Percentiles rank a stretch among this genome's conserved stretches.
These are phyloP conservation scores for Apaloderma vittatum DNA, from an alignment of 2,113 vertebrate genomes.

Conservation along the genomic window DNA sequence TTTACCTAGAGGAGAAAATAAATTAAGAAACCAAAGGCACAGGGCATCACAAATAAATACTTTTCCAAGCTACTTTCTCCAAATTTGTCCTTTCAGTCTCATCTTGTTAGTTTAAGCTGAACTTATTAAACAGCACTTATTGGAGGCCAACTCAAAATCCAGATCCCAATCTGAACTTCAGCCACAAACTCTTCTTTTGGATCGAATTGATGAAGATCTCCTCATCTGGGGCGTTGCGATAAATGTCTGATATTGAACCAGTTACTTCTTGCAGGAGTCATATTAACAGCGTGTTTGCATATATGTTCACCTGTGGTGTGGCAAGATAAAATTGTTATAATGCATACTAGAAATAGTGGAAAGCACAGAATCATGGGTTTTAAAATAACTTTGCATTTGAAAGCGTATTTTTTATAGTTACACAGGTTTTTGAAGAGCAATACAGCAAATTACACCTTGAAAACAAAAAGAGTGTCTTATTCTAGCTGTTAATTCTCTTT, in stretches of 20 bases:
- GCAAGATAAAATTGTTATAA: neutral
- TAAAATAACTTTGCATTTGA: neutral
- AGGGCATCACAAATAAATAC: neutral
- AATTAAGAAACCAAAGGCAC: neutral
- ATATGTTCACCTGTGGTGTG: neutral
- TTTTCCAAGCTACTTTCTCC: neutral
- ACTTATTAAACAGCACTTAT: neutral
- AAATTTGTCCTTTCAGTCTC: neutral
- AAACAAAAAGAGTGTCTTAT: neutral
- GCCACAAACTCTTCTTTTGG: neutral
- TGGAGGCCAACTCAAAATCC: neutral
- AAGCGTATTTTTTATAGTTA: neutral
- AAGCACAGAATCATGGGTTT: neutral
- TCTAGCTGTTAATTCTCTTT: neutral
- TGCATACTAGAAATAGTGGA: neutral
- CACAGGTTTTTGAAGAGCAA: neutral
- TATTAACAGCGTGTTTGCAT: constrained; percentile 11
- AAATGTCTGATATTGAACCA: constrained; percentile 28
- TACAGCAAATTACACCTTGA: neutral
- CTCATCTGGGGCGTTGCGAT: neutral
- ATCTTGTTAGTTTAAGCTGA: neutral
- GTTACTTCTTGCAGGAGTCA: neutral
- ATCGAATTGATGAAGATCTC: neutral
- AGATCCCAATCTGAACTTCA: neutral
- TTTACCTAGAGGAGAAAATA: neutral